A percentile compares a stretch with the other conserved stretches of the same genome.
Conservation (phyloP, 2,888 invertebrate species). For the Ecliptopera silaceata region DNA sequence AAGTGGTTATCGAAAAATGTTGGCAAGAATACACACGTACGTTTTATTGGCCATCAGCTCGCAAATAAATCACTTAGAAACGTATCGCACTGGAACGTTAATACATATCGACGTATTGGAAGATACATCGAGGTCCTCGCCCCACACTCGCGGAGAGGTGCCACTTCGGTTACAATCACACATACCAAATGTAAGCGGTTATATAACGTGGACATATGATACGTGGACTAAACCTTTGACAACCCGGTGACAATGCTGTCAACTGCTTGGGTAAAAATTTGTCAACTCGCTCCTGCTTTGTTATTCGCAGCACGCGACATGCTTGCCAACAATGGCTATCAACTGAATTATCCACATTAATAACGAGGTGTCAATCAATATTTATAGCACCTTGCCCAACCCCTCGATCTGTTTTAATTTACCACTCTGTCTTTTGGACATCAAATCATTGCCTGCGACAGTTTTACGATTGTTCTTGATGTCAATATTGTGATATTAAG, state of each 20-base stretch:
- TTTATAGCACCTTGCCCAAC: constrained; percentile 59
- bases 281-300: constrained; percentile 57
- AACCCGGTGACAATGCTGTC: constrained; percentile 37
- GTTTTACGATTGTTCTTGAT: constrained; percentile 42
- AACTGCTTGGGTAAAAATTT: constrained; percentile 47
- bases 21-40: constrained; percentile 42
- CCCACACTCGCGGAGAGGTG: constrained; percentile 9
- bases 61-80: constrained; percentile 38
- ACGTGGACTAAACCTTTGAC: constrained; percentile 22
- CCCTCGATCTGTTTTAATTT: constrained; percentile 61
- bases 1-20: constrained; percentile 37
- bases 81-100: constrained; percentile 30
- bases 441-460: constrained; percentile 46
- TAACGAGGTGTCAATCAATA: constrained; percentile 67
- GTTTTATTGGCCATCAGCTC: constrained; percentile 42
- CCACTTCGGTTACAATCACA: constrained; percentile 17
- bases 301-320: constrained; percentile 41
- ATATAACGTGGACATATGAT: constrained; percentile 13
- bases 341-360: constrained; percentile 57
- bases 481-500: constrained; percentile 35
- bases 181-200: constrained; percentile 1
- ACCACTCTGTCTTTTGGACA: constrained; percentile 50
- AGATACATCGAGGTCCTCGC: constrained; percentile 28
- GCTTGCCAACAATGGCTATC: constrained; percentile 64
- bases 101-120: constrained; percentile 32